Conservation (phyloP, 2,113 vertebrate genomes). For the Clinocottus analis region DNA sequence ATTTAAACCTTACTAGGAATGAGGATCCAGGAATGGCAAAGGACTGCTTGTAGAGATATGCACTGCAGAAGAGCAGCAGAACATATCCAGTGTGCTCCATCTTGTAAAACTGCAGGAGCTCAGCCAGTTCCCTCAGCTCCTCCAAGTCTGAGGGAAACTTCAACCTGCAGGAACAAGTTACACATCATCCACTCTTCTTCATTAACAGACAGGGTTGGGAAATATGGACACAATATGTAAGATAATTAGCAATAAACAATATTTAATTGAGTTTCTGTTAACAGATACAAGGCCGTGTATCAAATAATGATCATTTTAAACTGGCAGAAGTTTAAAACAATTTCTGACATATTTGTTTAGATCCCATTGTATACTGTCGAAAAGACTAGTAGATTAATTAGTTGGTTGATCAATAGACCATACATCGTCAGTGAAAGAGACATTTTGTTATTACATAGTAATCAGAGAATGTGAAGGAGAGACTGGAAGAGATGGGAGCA, state of each 20-base stretch:
- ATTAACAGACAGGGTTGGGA: neutral
- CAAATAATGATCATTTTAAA: neutral
- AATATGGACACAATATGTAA: neutral
- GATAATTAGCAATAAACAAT: neutral
- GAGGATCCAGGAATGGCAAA: constrained; percentile 98
- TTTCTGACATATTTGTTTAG: neutral
- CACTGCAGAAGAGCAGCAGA: constrained; percentile 92
- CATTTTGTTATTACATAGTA: neutral
- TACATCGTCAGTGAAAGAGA: too few species aligned
- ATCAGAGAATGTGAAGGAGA: neutral
- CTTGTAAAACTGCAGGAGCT: constrained; percentile 90
- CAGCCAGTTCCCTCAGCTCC: constrained; percentile 90
- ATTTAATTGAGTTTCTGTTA: neutral
- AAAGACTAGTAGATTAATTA: neutral
- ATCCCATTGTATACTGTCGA: neutral
- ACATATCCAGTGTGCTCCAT: constrained; percentile 90
- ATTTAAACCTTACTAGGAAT: constrained; percentile 86
- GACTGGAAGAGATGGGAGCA: neutral
- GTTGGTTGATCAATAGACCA: neutral
- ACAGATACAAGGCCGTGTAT: neutral
- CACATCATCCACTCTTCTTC: neutral
- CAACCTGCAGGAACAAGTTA: constrained; percentile 79
- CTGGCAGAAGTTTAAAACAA: neutral
- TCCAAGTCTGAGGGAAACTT: constrained; percentile 94
- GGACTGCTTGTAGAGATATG: constrained; percentile 97